These are phyloP conservation scores for Aspiorhynchus laticeps DNA, from an alignment of 2,113 vertebrate species.

Conservation along the genomic window DNA sequence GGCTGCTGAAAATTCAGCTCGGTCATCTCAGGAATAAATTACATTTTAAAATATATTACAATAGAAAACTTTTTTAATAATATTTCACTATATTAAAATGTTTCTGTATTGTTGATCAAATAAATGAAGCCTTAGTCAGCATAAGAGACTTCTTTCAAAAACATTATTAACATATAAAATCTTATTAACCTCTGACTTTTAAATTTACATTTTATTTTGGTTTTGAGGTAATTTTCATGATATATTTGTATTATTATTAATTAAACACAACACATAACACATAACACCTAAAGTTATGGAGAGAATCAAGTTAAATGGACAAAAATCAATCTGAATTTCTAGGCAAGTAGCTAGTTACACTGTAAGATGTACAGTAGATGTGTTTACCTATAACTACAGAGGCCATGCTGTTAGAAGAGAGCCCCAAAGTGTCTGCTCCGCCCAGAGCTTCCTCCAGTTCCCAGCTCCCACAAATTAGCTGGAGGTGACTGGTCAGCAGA, in stretches of 20 bases:
- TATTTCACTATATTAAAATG: too few species aligned
- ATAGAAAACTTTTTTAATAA: too few species aligned
- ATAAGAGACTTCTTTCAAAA: too few species aligned
- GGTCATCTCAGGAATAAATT: too few species aligned
- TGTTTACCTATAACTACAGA: constrained; percentile 55
- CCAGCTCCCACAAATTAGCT: constrained; percentile 81
- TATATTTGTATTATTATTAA: too few species aligned
- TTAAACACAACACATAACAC: background rate
- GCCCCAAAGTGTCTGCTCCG: constrained; percentile 75
- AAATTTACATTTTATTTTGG: background rate
- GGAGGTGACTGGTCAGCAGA: constrained; percentile 80
- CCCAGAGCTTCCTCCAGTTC: constrained; percentile 70
- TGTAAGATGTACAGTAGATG: background rate
- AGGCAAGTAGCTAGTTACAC: background rate
- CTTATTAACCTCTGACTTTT: background rate
- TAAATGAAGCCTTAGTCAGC: too few species aligned
- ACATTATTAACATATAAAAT: too few species aligned
- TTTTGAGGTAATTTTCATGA: background rate
- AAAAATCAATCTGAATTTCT: background rate
- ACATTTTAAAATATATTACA: too few species aligned
- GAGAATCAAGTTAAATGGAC: background rate
- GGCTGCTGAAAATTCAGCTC: too few species aligned
- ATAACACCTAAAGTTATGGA: background rate
- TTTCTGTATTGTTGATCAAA: too few species aligned
- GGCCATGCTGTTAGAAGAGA: constrained; percentile 61